Evolutionary conservation across 2,113 vertebrate genomes (phyloP).

Genomic region (Chinchilla lanigera): DNA sequence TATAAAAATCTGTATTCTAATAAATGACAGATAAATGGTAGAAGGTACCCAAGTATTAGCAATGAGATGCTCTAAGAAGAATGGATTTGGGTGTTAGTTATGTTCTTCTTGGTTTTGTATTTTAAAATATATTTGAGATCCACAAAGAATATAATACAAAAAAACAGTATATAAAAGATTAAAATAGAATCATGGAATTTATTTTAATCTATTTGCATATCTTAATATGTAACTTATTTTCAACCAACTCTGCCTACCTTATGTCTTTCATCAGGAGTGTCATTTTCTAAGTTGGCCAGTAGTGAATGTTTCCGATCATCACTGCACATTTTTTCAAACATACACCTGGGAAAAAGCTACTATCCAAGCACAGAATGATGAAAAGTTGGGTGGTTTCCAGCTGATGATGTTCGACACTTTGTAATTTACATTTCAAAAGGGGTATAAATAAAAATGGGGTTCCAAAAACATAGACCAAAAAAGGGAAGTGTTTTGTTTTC

Average conservation of each 20-base stretch:
- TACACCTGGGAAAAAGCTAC: neutral
- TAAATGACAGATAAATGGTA: neutral
- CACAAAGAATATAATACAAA: neutral
- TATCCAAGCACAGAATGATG: neutral
- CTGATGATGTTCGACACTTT: neutral
- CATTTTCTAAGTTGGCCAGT: neutral
- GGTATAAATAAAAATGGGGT: neutral
- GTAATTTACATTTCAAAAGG: neutral
- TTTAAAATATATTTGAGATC: neutral
- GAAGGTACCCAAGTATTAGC: neutral
- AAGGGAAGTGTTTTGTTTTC: neutral
- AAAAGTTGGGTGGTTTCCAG: neutral
- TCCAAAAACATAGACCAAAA: neutral
- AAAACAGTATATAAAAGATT: neutral
- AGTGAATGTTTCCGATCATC: neutral
- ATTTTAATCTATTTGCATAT: neutral
- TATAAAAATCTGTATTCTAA: conserved; percentile 11
- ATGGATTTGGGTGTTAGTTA: neutral
- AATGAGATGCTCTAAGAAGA: neutral
- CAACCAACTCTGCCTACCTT: neutral
- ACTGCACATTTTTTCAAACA: neutral
- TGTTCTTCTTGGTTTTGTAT: neutral
- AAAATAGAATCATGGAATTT: neutral
- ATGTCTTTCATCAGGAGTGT: neutral
- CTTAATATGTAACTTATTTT: neutral